phyloP scores from a whole-genome alignment of 2,888 invertebrate species.

The Seira ritae region DNA sequence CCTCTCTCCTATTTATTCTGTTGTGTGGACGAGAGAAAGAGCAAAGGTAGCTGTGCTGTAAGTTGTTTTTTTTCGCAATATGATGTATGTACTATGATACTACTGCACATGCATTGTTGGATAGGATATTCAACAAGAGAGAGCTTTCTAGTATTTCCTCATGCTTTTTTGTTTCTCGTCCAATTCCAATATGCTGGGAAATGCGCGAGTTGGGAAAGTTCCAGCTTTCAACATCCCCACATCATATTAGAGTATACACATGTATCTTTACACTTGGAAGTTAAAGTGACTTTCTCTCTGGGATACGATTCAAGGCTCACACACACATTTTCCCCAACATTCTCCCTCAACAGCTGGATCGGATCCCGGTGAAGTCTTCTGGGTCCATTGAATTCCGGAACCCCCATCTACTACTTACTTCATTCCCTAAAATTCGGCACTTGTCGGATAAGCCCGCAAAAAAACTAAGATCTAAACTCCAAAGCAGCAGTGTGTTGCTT shows the following conservation, averaged over 20 bases:
- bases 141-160: not conserved
- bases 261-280: not conserved
- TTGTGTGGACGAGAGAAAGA: conserved; percentile 3
- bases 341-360: conserved; percentile 19
- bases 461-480: not conserved
- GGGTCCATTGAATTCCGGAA: conserved; percentile 2
- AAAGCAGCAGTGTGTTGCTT: not conserved
- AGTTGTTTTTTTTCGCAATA: too few relatives aligned
- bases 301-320: not conserved
- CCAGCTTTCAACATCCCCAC: not conserved
- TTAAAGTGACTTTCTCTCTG: not conserved
- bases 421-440: not conserved
- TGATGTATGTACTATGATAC: too few relatives aligned
- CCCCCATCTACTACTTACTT: not conserved
- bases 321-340: not conserved
- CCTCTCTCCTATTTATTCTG: not conserved
- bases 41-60: conserved; percentile 2
- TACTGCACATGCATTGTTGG: not conserved
- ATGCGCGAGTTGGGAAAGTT: conserved; percentile 53
- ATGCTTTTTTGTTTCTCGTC: not conserved
- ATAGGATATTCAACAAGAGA: conserved; percentile 47
- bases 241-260: too few relatives aligned
- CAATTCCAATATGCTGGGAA: conserved; percentile 58
- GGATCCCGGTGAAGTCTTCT: conserved; percentile 10
- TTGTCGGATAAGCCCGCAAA: not conserved